Base-by-base conservation (phyloP, 2,888 invertebrate genomes). In the Hirtodrosophila alboralis region DNA sequence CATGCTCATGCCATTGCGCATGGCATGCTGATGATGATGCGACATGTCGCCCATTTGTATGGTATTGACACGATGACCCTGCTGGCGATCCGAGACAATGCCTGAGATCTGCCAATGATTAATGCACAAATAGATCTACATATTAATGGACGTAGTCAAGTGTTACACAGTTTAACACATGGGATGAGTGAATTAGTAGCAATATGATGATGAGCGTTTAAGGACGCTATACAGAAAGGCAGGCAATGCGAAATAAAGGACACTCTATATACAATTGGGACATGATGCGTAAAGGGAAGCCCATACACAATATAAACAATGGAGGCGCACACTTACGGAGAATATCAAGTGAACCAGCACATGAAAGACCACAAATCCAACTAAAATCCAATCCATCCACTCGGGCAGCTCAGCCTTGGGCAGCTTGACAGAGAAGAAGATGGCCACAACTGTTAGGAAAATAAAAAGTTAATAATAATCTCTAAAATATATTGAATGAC, bases 371-470 rank as follows among this genome's bases (percentile, higher is more conserved):
- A 98, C 96, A 90, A 95, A 98, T 5, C 95, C 96, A 3, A 96
- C 96, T 70, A 98, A 91, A 60, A 98, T 94, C 94, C 95, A 98
- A 71, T 96, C 95, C 86, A 95, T 93, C 95, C 96, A 96, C 49
- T 94, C 92, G 0, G 97, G 97, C 34, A 98, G 91, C 85, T 96
- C 95, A 3, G 97, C 96, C 90, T 97, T 96, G 72, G 93, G 93
- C 65, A 98, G 92, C 86, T 95, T 94, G 16, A 96, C 95, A 31
- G 98, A 96, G 87, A 98, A 95, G 93, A 98, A 98, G 84, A 98
- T 96, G 44, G 97, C 95, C 9, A 97, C 95, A 90, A 98, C 98
- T 98, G 92, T 7, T n/a, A 93, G 70, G 70, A 16, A 28, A n/a
- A 3, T 9, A 5, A 14, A 1, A 13, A 16, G 1, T 8, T 26